Conservation (phyloP, 2,797 vertebrate species). For the Coranthus polyacanthus region DNA sequence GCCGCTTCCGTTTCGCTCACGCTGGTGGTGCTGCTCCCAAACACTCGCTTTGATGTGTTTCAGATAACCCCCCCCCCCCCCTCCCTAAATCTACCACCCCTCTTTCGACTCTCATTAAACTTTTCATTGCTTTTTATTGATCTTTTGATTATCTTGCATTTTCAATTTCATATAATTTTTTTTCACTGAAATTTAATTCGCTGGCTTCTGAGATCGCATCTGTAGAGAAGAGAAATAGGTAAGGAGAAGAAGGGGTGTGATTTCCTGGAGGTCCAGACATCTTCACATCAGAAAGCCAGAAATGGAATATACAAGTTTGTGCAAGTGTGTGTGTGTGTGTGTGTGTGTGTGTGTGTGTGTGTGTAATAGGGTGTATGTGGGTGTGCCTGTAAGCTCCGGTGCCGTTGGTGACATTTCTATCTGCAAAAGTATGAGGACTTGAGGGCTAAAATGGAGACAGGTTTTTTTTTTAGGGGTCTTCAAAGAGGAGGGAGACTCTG, state of each 20-base stretch:
- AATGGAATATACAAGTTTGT: constrained; percentile 41
- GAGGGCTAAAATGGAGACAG: constrained; percentile 74
- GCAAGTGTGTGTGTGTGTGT: neutral
- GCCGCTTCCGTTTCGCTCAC: constrained; percentile 38
- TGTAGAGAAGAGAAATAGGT: constrained; percentile 51
- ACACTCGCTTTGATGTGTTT: constrained; percentile 62
- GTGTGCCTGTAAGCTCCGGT: constrained; percentile 49
- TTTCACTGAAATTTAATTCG: constrained; percentile 71
- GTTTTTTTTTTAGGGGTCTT: constrained; percentile 70
- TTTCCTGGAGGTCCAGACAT: constrained; percentile 71
- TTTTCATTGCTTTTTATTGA: constrained; percentile 69
- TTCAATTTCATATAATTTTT: constrained; percentile 68
- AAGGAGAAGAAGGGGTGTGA: constrained; percentile 54
- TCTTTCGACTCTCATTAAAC: constrained; percentile 73
- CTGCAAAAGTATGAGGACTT: constrained; percentile 66
- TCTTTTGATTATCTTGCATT: constrained; percentile 74
- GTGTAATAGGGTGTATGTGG: constrained; percentile 4
- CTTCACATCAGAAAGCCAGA: constrained; percentile 52
- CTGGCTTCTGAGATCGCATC: constrained; percentile 60
- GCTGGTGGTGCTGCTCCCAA: constrained; percentile 42
- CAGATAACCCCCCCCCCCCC: constrained; percentile 56
- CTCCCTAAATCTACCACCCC: neutral
- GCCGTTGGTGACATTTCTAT: constrained; percentile 75
- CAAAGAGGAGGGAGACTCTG: constrained; percentile 73
- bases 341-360: constrained; percentile 13